Evolutionary conservation across 2,888 invertebrate species (phyloP).

Genomic region (Mylabris sibirica): DNA sequence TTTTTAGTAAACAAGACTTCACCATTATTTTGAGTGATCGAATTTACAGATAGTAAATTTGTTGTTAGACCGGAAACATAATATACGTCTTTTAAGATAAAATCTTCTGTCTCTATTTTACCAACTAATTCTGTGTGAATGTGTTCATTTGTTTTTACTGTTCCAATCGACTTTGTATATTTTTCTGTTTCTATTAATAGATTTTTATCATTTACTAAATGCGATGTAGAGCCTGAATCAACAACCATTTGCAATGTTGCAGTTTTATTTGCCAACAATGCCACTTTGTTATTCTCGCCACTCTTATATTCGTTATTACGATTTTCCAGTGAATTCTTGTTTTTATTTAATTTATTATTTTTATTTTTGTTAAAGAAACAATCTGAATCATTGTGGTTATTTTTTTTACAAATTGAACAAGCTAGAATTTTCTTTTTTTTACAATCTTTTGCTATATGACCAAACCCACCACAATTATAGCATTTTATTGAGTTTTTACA

Average conservation of each 20-base stretch:
- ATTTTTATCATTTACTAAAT: neutral
- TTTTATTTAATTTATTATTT: neutral
- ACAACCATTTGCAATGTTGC: neutral
- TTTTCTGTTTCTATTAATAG: neutral
- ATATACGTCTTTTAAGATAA: neutral
- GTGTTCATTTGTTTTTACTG: neutral
- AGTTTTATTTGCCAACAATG: neutral
- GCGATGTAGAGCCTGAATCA: neutral
- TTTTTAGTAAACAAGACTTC: too few relatives aligned
- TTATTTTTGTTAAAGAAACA: neutral
- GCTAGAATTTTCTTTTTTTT: neutral
- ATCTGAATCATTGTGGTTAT: neutral
- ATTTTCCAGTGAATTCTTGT: neutral
- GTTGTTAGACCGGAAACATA: too few relatives aligned
- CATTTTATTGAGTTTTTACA: neutral
- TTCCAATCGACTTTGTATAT: neutral
- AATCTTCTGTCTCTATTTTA: neutral
- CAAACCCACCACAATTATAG: neutral
- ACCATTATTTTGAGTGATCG: too few relatives aligned
- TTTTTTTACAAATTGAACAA: neutral
- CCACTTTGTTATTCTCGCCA: neutral
- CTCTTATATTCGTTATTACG: too few relatives aligned
- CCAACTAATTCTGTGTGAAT: neutral
- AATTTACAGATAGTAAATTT: too few relatives aligned
- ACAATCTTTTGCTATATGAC: neutral